Evolutionary conservation across 2,888 invertebrate genomes (phyloP), one percentile per base, ranked within the genome.

Genomic region (Coecobrya sp.): DNA sequence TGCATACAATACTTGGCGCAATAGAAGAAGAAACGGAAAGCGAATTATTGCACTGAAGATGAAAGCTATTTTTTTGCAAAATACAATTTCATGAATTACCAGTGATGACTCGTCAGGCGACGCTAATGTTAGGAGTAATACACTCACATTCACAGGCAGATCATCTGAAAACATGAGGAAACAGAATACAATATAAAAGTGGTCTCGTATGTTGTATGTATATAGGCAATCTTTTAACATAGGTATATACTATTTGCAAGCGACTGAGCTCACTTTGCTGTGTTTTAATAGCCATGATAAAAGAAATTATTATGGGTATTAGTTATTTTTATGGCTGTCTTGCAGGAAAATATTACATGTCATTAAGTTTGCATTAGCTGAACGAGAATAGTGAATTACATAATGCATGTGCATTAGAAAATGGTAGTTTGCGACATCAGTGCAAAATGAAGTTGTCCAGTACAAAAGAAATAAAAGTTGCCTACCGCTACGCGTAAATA

Each of bases 71-170:
- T 30, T 68, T 68, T 36, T 36, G 16, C 13, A 79, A 76, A 70
- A 73, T 85, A 55, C 70, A 55, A 82, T 82, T 52, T 81, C 82
- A 59, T 65, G 73, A 97, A 97, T 98, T 97, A 98, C 98, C 97
- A 99, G 97, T 97, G 98, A 98, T 96, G 98, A 98, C 96, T 99
- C 99, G 96, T 99, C 99, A 95, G 99, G 99, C 95, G 99, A 99
- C 95, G 98, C 98, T 96, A 99, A 97, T 96, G 98, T 98, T 96
- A 99, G 97, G 95, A 99, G 97, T 96, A 98, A 97, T 95, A 99
- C 98, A 96, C 98, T 98, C 96, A 99, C 98, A 96, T 98, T 98
- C 95, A 99, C 98, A 95, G 98, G 98, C 96, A 98, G 97, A 95
- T 98, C 98, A 96, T 98, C 98, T 98, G 97, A 68, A 90, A 59